Base-by-base conservation (phyloP, 1,140 invertebrate species). In the Drosophila kikkawai region DNA sequence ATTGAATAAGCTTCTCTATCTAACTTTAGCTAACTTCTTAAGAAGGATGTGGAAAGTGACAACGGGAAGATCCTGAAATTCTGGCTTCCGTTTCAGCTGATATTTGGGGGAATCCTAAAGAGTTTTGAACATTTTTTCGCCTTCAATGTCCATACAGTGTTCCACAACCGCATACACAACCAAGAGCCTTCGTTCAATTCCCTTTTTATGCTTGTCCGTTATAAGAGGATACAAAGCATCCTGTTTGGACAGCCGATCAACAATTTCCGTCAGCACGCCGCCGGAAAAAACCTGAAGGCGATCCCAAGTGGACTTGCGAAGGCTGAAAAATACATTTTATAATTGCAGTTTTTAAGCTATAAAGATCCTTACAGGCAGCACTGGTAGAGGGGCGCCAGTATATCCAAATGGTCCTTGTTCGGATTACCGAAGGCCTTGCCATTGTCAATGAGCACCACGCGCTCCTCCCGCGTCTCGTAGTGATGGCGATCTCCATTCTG, bases 401-500 rank as follows among this genome's bases (percentile, higher is more conserved):
- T 98, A 86, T 97, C 97, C 42, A 96, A 92, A 92, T 97, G 96
- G 94, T 98, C 97, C 44, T 95, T 93, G 83, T 95, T 93, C 4
- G 97, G 97, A 94, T 98, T 97, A 12, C 97, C 97, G 90, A 98
- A 95, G 57, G 97, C 97, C 94, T 99, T 99, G 29, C 97, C 98
- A 95, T 99, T 99, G 88, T 99, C 98, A n/a, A 98, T 94, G 15
- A 98, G 93, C 19, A 99, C 86, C 51, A 99, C 94, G 65, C 95
- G 95, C 75, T 96, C 95, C 88, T 96, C 95, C 55, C 97, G 94
- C 5, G 96, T 95, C 93, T 99, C 98, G 91, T 97, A 98, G 92
- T 97, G 96, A 94, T 99, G 98, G 17, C 98, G 94, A 93, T 99
- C 98, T 2, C 98, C 98, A 94, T 99, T 99, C 92, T 98, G 97